These are phyloP conservation scores for Taenaris catops DNA, from an alignment of 2,888 invertebrate species.

Conservation along the genomic window DNA sequence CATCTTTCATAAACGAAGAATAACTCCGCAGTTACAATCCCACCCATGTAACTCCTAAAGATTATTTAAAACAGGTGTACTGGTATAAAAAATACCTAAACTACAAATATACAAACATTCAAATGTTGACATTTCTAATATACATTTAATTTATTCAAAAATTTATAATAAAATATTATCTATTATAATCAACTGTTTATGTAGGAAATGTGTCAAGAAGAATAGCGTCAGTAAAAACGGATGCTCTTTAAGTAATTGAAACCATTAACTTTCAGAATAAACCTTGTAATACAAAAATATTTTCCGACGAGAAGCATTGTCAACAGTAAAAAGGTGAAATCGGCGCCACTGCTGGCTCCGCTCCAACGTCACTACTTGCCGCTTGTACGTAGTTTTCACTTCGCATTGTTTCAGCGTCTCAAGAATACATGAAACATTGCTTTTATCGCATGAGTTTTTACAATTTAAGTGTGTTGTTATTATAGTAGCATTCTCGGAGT, in stretches of 20 bases:
- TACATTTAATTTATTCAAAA: too few species aligned
- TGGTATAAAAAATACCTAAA: too few species aligned
- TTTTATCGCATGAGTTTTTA: constrained; percentile 2
- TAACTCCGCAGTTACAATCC: too few species aligned
- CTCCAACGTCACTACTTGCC: constrained; percentile 36
- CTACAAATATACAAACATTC: too few species aligned
- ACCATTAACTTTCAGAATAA: constrained; percentile 15
- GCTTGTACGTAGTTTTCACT: constrained; percentile 27
- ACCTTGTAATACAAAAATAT: constrained; percentile 31
- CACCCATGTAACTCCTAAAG: too few species aligned
- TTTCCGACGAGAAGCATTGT: constrained; percentile 49
- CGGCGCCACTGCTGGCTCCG: constrained; percentile 45
- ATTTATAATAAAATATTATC: too few species aligned
- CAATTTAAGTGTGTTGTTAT: neutral
- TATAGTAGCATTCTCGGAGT: too few species aligned
- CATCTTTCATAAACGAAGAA: too few species aligned
- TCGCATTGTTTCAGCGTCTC: constrained; percentile 20
- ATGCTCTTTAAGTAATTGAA: constrained; percentile 21
- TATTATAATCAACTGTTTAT: too few species aligned
- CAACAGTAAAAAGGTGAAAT: constrained; percentile 36
- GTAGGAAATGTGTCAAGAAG: constrained; percentile 3
- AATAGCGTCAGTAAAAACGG: constrained; percentile 3
- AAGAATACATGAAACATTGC: constrained; percentile 28
- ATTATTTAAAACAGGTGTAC: too few species aligned
- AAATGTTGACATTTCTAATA: too few species aligned